A percentile compares a stretch with the other conserved stretches of the same genome.
Conservation (phyloP, 2,888 invertebrate species). For the Cheilosia scutellata region DNA sequence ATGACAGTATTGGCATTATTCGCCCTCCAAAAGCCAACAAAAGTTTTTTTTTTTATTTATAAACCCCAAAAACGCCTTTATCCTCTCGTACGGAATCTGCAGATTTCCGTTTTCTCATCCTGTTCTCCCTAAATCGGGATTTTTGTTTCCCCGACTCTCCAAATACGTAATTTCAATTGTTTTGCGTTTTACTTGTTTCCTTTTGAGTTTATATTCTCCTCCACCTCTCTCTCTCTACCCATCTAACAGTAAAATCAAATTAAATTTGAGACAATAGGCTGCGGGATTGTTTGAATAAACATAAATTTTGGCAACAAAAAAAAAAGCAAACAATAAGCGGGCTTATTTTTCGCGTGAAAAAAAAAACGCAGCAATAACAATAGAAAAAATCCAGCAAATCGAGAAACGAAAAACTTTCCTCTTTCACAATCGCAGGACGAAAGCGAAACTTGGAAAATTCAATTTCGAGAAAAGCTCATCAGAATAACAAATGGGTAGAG, state of each 20-base stretch:
- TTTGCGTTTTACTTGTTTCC: slow-evolving; percentile 22
- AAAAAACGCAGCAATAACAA: slow-evolving; percentile 44
- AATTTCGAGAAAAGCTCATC: slow-evolving; percentile 63
- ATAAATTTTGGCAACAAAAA: slow-evolving; percentile 28
- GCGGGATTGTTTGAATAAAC: slow-evolving; percentile 71
- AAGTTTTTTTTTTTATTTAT: neutral
- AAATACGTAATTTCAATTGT: slow-evolving; percentile 53
- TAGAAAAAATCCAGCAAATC: slow-evolving; percentile 47
- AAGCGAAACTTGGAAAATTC: slow-evolving; percentile 61
- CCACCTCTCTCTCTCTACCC: neutral
- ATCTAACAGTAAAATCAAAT: slow-evolving; percentile 71
- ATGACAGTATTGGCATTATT: neutral
- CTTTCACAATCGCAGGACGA: slow-evolving; percentile 19
- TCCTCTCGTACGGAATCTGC: neutral
- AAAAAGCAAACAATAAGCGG: slow-evolving; percentile 46
- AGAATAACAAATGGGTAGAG: slow-evolving; percentile 19
- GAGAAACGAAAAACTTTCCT: slow-evolving; percentile 12
- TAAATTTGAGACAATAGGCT: slow-evolving; percentile 72
- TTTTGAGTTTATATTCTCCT: slow-evolving; percentile 33
- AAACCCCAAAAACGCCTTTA: slow-evolving; percentile 16
- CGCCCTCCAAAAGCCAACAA: neutral
- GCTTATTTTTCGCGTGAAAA: slow-evolving; percentile 48
- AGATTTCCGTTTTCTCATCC: slow-evolving; percentile 1
- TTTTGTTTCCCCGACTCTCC: neutral
- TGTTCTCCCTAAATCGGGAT: neutral